phyloP scores from a whole-genome alignment of 2,888 invertebrate genomes.

The Amphipoea oculea region DNA sequence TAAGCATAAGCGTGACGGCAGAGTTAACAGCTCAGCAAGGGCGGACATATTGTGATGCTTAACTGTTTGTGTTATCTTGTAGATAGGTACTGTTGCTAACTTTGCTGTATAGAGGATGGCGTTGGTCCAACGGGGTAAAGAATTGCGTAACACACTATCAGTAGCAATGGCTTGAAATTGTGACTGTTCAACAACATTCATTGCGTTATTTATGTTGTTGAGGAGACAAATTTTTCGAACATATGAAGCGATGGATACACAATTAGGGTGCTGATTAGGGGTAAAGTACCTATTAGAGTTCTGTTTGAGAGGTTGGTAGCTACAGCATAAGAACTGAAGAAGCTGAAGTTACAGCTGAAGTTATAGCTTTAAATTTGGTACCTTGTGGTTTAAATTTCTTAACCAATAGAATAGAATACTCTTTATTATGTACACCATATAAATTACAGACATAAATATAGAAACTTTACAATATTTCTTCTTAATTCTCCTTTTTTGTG shows the following conservation, averaged over 20 bases:
- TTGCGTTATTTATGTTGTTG: too few species aligned
- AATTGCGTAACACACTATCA: not conserved
- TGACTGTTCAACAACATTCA: too few species aligned
- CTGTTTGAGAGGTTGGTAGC: not conserved
- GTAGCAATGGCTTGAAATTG: not conserved
- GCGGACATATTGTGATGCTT: conserved; percentile 46
- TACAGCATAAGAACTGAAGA: too few species aligned
- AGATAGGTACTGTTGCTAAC: conserved; percentile 34
- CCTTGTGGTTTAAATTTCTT: not conserved
- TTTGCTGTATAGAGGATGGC: not conserved
- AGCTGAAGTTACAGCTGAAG: not conserved
- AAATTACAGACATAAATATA: too few species aligned
- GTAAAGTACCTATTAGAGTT: not conserved
- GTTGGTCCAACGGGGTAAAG: not conserved
- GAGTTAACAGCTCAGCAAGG: conserved; percentile 58
- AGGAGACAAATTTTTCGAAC: too few species aligned
- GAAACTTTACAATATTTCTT: too few species aligned
- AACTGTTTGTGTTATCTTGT: conserved; percentile 38
- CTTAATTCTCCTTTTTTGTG: not conserved
- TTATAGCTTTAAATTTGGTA: not conserved
- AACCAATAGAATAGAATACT: too few species aligned
- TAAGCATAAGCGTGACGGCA: conserved; percentile 61
- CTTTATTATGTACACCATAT: too few species aligned
- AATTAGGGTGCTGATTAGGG: not conserved
- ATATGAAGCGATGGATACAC: not conserved